A percentile compares a stretch with the other conserved stretches of the same genome.
Conservation (phyloP, 1,140 invertebrate species). For the Telenomus remus region DNA sequence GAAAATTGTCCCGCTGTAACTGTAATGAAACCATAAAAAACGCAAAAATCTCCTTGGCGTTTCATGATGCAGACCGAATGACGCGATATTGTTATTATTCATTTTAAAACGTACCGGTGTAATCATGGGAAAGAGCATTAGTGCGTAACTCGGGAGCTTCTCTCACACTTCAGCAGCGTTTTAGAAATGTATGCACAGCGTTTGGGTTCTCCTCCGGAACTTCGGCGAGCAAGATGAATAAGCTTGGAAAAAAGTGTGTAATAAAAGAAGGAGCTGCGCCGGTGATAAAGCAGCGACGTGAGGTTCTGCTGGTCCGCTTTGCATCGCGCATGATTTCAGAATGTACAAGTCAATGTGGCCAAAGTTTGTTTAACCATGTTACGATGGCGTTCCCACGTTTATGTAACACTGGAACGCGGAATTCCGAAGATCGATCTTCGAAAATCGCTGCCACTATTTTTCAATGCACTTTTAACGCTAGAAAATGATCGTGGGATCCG, state of each 20-base stretch:
- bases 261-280: slow-evolving; percentile 35
- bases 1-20: slow-evolving; percentile 14
- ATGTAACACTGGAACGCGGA: slow-evolving; percentile 46
- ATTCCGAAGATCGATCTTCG: slow-evolving; percentile 45
- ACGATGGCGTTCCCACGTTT: slow-evolving; percentile 52
- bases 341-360: slow-evolving; percentile 47
- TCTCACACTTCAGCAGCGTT: slow-evolving; percentile 51
- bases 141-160: slow-evolving; percentile 61
- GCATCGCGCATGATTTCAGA: slow-evolving; percentile 66
- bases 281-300: slow-evolving; percentile 13
- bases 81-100: slow-evolving; percentile 37
- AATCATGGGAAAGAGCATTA: slow-evolving; percentile 62
- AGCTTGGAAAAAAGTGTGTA: slow-evolving; percentile 43
- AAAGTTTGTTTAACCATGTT: slow-evolving; percentile 34
- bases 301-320: slow-evolving; percentile 35
- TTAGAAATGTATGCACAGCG: slow-evolving; percentile 46
- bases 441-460: slow-evolving; percentile 37
- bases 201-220: slow-evolving; percentile 24
- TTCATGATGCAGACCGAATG: slow-evolving; percentile 20
- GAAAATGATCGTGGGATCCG: slow-evolving; percentile 44
- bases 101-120: slow-evolving; percentile 48
- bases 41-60: slow-evolving; percentile 3
- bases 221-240: slow-evolving; percentile 31
- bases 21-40: slow-evolving; percentile 24
- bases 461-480: slow-evolving; percentile 35